A percentile compares a stretch with the other conserved stretches of the same genome.
phyloP scores from a whole-genome alignment of 2,113 vertebrate species.

The Macroglossus sobrinus region DNA sequence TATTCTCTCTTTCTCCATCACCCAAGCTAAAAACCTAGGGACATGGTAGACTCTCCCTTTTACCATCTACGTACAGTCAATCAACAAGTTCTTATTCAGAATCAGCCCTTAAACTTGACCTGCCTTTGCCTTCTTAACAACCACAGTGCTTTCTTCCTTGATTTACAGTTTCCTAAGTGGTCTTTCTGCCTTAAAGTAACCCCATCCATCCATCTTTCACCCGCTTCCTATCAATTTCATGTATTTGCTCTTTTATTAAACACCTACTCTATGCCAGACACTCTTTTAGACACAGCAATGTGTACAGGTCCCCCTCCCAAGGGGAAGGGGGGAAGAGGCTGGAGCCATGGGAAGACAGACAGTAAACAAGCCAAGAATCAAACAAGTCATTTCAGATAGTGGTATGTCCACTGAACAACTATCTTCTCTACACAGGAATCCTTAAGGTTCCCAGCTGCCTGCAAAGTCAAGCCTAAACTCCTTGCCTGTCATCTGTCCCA shows the following conservation, averaged over 20 bases:
- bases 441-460: neutral
- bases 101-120: neutral
- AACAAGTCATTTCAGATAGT: neutral
- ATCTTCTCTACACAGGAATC: neutral
- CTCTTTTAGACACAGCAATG: neutral
- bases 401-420: neutral
- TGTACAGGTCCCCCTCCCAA: neutral
- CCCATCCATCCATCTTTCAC: neutral
- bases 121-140: neutral
- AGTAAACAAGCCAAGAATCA: neutral
- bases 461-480: neutral
- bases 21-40: neutral
- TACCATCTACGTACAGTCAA: neutral
- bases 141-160: neutral
- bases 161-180: neutral
- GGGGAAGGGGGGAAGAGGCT: neutral
- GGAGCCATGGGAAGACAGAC: neutral
- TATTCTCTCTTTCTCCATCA: neutral
- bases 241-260: neutral
- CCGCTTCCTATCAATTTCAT: neutral
- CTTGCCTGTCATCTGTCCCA: neutral
- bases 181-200: neutral
- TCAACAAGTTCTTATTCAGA: neutral
- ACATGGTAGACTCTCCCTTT: neutral
- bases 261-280: neutral